phyloP scores from a whole-genome alignment of 2,888 invertebrate genomes.

The Blera fallax region DNA sequence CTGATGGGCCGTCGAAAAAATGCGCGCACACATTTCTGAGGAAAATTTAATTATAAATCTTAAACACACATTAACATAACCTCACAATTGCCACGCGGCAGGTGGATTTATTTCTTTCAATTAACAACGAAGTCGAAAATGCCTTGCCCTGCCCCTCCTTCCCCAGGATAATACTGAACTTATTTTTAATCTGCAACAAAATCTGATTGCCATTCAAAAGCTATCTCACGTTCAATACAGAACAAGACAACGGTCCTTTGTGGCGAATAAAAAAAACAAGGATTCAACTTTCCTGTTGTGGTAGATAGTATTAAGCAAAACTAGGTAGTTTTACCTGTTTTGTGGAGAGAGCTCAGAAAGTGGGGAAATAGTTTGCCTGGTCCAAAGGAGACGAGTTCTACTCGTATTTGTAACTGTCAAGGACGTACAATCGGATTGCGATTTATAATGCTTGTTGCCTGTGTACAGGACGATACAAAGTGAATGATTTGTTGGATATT shows the following conservation, averaged over 20 bases:
- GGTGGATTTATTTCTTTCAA: conserved; percentile 54
- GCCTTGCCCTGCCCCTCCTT: not conserved
- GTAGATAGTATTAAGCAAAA: not conserved
- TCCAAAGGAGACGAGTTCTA: not conserved
- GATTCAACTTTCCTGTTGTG: not conserved
- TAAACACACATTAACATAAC: conserved; percentile 24
- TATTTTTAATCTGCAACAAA: not conserved
- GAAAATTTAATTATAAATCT: conserved; percentile 54
- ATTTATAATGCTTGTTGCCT: not conserved
- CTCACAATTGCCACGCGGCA: conserved; percentile 27
- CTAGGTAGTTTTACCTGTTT: not conserved
- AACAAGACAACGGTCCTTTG: not conserved
- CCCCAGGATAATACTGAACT: not conserved
- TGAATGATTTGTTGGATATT: not conserved
- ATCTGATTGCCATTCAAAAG: not conserved
- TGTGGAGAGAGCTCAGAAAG: not conserved
- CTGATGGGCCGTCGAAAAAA: not conserved
- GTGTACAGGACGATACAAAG: not conserved
- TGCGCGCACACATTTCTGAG: not conserved
- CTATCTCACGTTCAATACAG: not conserved
- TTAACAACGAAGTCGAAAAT: conserved; percentile 12
- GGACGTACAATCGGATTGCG: not conserved
- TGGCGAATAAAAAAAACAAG: not conserved
- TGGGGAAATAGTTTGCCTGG: not conserved
- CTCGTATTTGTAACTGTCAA: not conserved